phyloP scores from a whole-genome alignment of 2,888 invertebrate species.

The Xanthia icteritia region DNA sequence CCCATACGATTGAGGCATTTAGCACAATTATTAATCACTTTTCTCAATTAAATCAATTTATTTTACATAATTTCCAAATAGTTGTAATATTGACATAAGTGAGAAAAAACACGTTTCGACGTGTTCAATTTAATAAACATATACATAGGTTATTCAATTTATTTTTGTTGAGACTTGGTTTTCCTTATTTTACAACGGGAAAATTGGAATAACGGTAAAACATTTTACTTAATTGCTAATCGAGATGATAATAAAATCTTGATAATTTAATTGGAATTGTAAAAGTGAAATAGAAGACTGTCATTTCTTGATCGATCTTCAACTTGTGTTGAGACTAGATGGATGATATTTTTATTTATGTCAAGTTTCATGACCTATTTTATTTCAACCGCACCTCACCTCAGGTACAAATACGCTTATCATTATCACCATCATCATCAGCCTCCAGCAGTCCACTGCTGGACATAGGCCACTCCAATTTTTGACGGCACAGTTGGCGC shows the following conservation, averaged over 20 bases:
- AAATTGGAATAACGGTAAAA: slow-evolving; percentile 37
- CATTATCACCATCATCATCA: neutral
- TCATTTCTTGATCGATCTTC: slow-evolving; percentile 5
- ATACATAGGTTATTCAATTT: slow-evolving; percentile 42
- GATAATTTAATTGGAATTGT: slow-evolving; percentile 28
- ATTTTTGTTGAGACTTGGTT: slow-evolving; percentile 38
- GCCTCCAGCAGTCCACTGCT: too few species aligned
- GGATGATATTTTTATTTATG: neutral
- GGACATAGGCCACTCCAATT: too few species aligned
- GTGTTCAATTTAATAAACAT: slow-evolving; percentile 59
- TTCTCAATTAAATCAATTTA: slow-evolving; percentile 67
- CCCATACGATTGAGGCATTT: slow-evolving; percentile 60
- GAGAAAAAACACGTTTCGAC: slow-evolving; percentile 60
- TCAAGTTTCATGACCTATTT: neutral
- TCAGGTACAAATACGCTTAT: neutral
- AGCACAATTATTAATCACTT: slow-evolving; percentile 67
- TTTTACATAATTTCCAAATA: slow-evolving; percentile 68
- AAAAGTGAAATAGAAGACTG: neutral
- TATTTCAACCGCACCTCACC: neutral
- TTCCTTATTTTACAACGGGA: slow-evolving; percentile 52
- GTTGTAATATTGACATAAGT: slow-evolving; percentile 58
- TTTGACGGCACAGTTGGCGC: too few species aligned
- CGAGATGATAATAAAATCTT: slow-evolving; percentile 44
- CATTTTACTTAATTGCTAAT: slow-evolving; percentile 47
- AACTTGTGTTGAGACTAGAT: slow-evolving; percentile 7